A percentile compares a stretch with the other conserved stretches of the same genome.
phyloP scores from a whole-genome alignment of 2,797 vertebrate genomes.

The Protosalanx chinensis region DNA sequence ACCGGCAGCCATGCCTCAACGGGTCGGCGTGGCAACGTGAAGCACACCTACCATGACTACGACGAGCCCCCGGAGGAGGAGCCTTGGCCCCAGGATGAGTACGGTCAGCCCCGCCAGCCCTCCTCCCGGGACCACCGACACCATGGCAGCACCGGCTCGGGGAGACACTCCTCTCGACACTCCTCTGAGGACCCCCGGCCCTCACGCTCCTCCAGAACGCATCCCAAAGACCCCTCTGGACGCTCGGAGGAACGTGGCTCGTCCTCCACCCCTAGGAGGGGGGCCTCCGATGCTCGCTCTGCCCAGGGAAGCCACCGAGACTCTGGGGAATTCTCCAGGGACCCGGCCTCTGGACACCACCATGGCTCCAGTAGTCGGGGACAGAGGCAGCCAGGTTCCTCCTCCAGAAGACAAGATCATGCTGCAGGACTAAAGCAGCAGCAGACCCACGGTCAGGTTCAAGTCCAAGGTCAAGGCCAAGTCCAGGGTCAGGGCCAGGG shows the following conservation, averaged over 20 bases:
- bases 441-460: conserved; percentile 48
- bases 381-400: conserved; percentile 72
- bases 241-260: conserved; percentile 81
- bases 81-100: conserved; percentile 84
- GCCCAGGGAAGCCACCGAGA: conserved; percentile 77
- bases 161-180: conserved; percentile 87
- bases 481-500: neutral
- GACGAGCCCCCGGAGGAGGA: conserved; percentile 95
- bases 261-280: conserved; percentile 77
- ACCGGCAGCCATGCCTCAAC: conserved; percentile 84
- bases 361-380: conserved; percentile 78
- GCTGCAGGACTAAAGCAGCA: conserved; percentile 68
- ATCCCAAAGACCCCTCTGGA: conserved; percentile 80
- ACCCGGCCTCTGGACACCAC: conserved; percentile 79
- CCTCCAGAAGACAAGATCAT: conserved; percentile 70
- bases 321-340: conserved; percentile 83
- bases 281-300: conserved; percentile 72
- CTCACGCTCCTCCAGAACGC: conserved; percentile 83
- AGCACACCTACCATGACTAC: conserved; percentile 95
- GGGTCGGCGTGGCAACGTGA: conserved; percentile 84
- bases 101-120: conserved; percentile 79
- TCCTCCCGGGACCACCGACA: conserved; percentile 88
- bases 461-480: neutral
- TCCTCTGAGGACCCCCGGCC: conserved; percentile 82
- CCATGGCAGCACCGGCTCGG: conserved; percentile 83